Evolutionary conservation across 2,113 vertebrate species (phyloP).

Genomic region (Poecile atricapillus): DNA sequence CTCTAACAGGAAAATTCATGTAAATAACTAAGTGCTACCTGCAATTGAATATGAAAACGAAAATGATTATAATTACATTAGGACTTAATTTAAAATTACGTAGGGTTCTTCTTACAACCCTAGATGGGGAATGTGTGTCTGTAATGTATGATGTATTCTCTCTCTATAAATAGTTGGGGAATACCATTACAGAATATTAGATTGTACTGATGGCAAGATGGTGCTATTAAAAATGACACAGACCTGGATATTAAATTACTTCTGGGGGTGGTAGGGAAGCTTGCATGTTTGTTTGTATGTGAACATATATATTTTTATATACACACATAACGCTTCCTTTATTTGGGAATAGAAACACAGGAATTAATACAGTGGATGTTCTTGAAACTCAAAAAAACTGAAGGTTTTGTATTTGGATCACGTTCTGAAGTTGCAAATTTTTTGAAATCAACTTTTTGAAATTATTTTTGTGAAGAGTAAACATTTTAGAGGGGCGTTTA

Average conservation of each 20-base stretch:
- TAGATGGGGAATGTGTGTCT: neutral
- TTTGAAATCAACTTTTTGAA: neutral
- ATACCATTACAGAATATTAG: conserved; percentile 65
- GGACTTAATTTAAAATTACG: conserved; percentile 5
- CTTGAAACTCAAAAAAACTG: neutral
- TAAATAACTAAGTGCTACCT: conserved; percentile 37
- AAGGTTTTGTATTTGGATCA: neutral
- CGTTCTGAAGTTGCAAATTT: neutral
- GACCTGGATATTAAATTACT: conserved; percentile 31
- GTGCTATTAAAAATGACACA: conserved; percentile 50
- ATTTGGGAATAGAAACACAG: neutral
- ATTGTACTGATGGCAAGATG: conserved; percentile 39
- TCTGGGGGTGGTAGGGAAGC: neutral
- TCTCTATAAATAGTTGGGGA: conserved; percentile 68
- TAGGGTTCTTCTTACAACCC: neutral
- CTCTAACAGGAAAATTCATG: conserved; percentile 21
- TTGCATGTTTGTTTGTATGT: neutral
- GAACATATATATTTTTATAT: neutral
- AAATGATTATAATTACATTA: conserved; percentile 15
- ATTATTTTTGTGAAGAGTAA: neutral
- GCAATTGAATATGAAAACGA: conserved; percentile 26
- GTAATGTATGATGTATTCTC: conserved; percentile 19
- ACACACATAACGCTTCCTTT: neutral
- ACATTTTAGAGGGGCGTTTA: neutral
- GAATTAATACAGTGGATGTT: neutral